Conservation (phyloP, 2,888 invertebrate genomes). For the Psococerastis gibbosa region DNA sequence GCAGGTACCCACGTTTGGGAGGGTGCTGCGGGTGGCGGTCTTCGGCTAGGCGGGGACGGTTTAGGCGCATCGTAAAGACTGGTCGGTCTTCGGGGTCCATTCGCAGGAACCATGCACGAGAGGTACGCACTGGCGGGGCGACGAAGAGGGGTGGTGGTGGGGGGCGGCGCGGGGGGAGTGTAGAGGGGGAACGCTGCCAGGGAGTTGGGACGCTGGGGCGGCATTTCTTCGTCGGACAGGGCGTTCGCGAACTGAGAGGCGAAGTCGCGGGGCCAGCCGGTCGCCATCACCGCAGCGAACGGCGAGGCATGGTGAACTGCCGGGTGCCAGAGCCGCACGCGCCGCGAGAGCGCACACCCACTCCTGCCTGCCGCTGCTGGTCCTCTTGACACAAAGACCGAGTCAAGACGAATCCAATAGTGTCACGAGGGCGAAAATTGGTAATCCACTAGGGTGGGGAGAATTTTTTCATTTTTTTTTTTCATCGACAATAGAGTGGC, state of each 20-base stretch:
- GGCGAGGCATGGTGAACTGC: constrained; percentile 16
- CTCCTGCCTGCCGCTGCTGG: no score
- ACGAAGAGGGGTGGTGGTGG: constrained; percentile 20
- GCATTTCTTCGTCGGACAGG: constrained; percentile 20
- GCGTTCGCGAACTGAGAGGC: constrained; percentile 18
- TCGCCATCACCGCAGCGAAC: no score
- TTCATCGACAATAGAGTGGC: no score
- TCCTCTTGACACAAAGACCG: no score
- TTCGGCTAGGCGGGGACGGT: constrained; percentile 8
- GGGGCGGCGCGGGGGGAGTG: constrained; percentile 31
- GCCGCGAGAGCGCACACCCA: no score
- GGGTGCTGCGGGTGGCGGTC: constrained; percentile 14
- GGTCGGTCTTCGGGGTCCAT: constrained; percentile 1
- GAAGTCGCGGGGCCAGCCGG: constrained; percentile 13
- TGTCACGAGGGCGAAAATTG: no score
- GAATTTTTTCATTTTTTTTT: no score
- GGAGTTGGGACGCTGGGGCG: constrained; percentile 15
- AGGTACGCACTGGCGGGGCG: constrained; percentile 5
- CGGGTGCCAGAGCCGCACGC: constrained; percentile 33
- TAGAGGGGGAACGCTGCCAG: constrained; percentile 32
- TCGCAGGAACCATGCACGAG: constrained; percentile 9
- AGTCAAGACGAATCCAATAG: no score
- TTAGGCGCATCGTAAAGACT: constrained; percentile 12
- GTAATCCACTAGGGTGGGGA: no score
- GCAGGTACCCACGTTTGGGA: constrained; percentile 8